Evolutionary conservation across 37 sponge, comb jelly and placozoan species (phyloP).

Genomic region (Theonella swinhoei): DNA sequence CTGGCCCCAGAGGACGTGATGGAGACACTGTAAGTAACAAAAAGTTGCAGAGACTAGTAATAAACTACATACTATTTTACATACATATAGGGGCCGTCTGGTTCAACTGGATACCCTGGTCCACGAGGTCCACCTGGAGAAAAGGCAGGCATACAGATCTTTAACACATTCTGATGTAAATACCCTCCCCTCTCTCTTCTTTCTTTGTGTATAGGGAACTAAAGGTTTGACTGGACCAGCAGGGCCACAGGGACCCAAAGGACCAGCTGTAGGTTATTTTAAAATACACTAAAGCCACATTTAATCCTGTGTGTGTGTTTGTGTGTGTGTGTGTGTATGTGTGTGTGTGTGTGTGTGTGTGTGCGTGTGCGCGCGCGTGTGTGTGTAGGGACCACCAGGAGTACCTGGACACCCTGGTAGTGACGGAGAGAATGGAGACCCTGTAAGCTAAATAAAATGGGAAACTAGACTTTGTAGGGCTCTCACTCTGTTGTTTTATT

Average conservation of each 20-base stretch:
- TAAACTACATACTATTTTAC: too few relatives aligned
- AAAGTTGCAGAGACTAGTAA: constrained; percentile 5
- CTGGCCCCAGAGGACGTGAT: constrained; percentile 54
- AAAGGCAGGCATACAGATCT: too few relatives aligned
- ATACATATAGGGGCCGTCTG: constrained; percentile 26
- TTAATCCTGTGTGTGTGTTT: too few relatives aligned
- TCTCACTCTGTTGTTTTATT: background rate
- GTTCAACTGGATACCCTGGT: constrained; percentile 49
- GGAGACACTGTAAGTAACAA: constrained; percentile 39
- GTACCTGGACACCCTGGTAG: constrained; percentile 54
- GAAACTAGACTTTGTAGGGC: background rate
- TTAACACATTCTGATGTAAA: background rate
- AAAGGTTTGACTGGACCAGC: constrained; percentile 40
- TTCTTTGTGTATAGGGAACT: constrained; percentile 13
- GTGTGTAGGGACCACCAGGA: constrained; percentile 43
- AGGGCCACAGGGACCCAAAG: constrained; percentile 63
- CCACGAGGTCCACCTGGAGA: constrained; percentile 24
- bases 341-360: too few relatives aligned
- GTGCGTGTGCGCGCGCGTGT: too few relatives aligned
- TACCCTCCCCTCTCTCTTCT: background rate
- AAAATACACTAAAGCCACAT: too few relatives aligned
- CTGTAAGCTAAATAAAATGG: background rate
- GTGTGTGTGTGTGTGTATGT: too few relatives aligned
- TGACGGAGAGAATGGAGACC: constrained; percentile 59
- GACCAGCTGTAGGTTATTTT: constrained; percentile 34